Percentiles rank a stretch among this genome's conserved stretches.
phyloP scores from a whole-genome alignment of 2,888 invertebrate species.

The Cistogaster globosa region DNA sequence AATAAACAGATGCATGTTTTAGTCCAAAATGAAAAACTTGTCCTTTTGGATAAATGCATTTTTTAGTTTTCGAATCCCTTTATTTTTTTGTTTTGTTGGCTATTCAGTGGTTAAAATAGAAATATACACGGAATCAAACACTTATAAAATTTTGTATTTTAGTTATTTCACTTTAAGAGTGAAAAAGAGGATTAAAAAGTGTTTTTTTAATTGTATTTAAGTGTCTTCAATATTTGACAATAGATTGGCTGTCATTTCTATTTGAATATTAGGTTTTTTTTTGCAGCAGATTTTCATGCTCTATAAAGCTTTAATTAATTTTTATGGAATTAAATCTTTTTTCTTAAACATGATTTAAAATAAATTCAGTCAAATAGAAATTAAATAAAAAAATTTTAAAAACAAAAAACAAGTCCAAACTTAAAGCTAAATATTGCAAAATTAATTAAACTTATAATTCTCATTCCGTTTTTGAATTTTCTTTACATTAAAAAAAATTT shows the following conservation, averaged over 20 bases:
- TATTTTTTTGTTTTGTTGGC: background rate
- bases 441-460: too few relatives aligned
- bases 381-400: too few relatives aligned
- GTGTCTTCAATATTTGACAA: background rate
- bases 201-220: background rate
- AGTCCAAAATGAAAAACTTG: background rate
- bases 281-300: background rate
- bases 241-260: background rate
- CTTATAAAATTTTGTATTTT: background rate
- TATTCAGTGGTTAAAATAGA: background rate
- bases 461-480: too few relatives aligned
- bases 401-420: too few relatives aligned
- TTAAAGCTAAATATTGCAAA: too few relatives aligned
- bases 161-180: conserved; percentile 8
- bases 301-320: background rate
- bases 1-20: conserved; percentile 44
- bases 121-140: background rate
- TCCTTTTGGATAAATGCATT: conserved; percentile 21
- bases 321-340: background rate
- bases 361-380: too few relatives aligned
- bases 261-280: background rate
- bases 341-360: too few relatives aligned
- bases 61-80: background rate
- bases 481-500: too few relatives aligned
- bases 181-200: background rate